Evolutionary conservation across 2,113 vertebrate genomes (phyloP).

Genomic region (Tricholaema leucomelas): DNA sequence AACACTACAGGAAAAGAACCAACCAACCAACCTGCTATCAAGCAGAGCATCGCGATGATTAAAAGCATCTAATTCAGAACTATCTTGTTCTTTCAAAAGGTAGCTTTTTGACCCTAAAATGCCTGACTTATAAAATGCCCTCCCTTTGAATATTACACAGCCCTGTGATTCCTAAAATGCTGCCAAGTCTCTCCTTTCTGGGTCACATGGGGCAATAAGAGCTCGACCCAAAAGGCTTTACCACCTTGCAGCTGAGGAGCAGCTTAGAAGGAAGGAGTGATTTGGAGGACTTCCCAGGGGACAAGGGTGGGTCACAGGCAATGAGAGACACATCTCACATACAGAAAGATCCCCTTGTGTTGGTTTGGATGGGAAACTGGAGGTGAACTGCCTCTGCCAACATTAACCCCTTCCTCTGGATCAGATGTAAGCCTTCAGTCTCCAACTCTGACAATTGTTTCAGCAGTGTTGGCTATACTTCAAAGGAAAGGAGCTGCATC

Average conservation of each 20-base stretch:
- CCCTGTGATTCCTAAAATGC: background rate
- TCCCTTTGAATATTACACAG: background rate
- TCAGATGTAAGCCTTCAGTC: background rate
- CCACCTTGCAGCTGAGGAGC: background rate
- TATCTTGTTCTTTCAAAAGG: background rate
- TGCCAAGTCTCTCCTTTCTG: background rate
- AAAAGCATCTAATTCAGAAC: background rate
- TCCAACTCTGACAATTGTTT: background rate
- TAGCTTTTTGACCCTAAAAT: background rate
- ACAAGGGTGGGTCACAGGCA: background rate
- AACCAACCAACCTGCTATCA: background rate
- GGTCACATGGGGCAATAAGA: background rate
- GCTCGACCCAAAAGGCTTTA: background rate
- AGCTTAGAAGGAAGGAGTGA: background rate
- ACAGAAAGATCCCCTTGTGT: background rate
- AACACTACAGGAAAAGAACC: background rate
- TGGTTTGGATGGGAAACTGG: background rate
- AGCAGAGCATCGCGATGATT: background rate
- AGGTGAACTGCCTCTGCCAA: background rate
- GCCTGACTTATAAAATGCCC: fast-evolving
- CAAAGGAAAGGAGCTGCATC: conserved; percentile 34
- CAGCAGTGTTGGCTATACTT: conserved; percentile 18
- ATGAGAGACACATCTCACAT: background rate
- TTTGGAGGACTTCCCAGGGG: background rate
- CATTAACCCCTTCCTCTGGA: background rate